These are phyloP conservation scores for Gibbula magus DNA, from an alignment of 2,888 invertebrate species.

Conservation along the genomic window DNA sequence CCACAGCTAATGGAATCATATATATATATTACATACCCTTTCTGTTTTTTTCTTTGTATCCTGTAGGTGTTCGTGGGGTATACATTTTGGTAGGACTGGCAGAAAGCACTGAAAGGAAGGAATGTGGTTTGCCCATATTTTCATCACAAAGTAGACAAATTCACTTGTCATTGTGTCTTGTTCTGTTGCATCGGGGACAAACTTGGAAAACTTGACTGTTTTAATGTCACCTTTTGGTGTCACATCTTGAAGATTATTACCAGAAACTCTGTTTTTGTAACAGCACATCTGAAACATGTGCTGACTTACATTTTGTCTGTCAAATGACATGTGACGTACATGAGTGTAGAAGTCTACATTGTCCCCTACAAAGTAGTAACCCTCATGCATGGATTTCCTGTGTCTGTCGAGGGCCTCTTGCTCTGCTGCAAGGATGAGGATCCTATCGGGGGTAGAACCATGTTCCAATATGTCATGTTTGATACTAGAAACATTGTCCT, in stretches of 20 bases:
- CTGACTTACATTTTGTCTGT: constrained; percentile 21
- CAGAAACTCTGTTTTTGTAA: constrained; percentile 31
- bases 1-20: too few species aligned
- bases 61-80: constrained; percentile 20
- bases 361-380: constrained; percentile 43
- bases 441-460: too few species aligned
- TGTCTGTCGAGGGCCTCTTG: too few species aligned
- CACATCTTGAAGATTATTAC: constrained; percentile 32
- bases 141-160: constrained; percentile 15
- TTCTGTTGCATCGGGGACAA: constrained; percentile 26
- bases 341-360: constrained; percentile 41
- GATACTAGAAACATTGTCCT: too few species aligned
- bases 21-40: not conserved
- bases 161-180: not conserved
- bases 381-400: not conserved
- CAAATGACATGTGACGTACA: constrained; percentile 37
- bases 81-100: constrained; percentile 16
- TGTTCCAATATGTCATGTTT: too few species aligned
- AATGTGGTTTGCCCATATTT: constrained; percentile 19
- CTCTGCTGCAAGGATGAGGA: too few species aligned
- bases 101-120: constrained; percentile 3
- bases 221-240: constrained; percentile 22
- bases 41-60: constrained; percentile 27
- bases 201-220: constrained; percentile 12
- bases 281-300: constrained; percentile 32